These are phyloP conservation scores for Bolborhynchus lineola DNA, from an alignment of 2,113 vertebrate species.

Conservation along the genomic window DNA sequence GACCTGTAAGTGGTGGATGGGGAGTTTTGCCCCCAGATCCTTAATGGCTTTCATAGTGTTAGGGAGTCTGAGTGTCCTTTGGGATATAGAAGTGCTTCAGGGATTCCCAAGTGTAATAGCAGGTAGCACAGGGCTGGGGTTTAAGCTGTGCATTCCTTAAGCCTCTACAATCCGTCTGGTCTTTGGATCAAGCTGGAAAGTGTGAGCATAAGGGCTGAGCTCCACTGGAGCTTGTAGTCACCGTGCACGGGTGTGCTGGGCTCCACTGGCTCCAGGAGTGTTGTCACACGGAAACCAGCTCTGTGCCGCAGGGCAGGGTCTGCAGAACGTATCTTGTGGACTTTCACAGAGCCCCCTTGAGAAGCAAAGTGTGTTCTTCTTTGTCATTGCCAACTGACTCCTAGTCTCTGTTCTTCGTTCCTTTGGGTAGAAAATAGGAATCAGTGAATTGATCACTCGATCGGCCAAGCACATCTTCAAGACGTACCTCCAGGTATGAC, in stretches of 20 bases:
- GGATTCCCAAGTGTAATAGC: not conserved
- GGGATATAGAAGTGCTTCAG: not conserved
- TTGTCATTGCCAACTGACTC: not conserved
- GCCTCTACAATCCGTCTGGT: not conserved
- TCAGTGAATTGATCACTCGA: conserved; percentile 93
- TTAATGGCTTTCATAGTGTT: not conserved
- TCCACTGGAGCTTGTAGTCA: not conserved
- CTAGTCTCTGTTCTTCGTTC: not conserved
- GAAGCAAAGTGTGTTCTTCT: not conserved
- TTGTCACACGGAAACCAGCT: not conserved
- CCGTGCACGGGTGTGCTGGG: not conserved
- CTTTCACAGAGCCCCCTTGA: not conserved
- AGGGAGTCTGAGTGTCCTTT: not conserved
- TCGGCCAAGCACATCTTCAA: conserved; percentile 98
- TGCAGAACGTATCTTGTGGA: not conserved
- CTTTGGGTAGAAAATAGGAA: conserved; percentile 88
- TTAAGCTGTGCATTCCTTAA: not conserved
- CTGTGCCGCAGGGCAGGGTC: not conserved
- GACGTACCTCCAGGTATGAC: conserved; percentile 93
- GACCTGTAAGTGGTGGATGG: not conserved
- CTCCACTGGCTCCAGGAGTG: not conserved
- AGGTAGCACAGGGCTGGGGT: not conserved
- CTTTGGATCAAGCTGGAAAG: not conserved
- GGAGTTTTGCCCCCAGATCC: not conserved
- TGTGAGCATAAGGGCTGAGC: not conserved